Evolutionary conservation across 2,113 vertebrate genomes (phyloP).

Genomic region (Myiozetetes cayanensis): DNA sequence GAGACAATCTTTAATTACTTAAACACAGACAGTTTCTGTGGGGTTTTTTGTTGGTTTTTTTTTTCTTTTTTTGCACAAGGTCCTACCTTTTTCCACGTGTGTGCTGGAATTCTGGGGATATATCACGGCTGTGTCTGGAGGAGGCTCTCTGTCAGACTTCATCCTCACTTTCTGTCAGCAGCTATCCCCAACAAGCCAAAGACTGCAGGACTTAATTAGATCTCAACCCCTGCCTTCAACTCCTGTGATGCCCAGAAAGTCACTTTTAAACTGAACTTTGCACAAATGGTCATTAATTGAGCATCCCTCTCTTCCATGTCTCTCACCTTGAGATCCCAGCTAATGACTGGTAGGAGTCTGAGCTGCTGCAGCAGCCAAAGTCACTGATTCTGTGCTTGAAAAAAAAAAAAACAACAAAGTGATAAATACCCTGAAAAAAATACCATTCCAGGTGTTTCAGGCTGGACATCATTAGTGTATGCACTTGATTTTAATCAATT

Average conservation of each 20-base stretch:
- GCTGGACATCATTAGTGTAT: rapidly evolving
- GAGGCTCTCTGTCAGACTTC: not conserved
- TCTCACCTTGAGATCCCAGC: not conserved
- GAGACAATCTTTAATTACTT: not conserved
- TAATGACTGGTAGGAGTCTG: not conserved
- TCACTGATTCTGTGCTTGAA: not conserved
- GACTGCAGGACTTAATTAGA: not conserved
- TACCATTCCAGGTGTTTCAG: not conserved
- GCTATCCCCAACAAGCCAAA: not conserved
- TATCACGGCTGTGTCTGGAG: not conserved
- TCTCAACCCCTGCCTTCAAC: not conserved
- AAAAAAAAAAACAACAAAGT: not conserved
- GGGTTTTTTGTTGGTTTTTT: too few relatives aligned
- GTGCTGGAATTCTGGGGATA: not conserved
- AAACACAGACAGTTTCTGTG: rapidly evolving
- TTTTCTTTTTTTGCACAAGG: not conserved
- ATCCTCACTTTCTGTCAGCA: not conserved
- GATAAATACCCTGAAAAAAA: not conserved
- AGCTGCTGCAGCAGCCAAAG: not conserved
- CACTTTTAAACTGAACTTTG: not conserved
- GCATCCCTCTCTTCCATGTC: not conserved
- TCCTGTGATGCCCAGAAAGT: not conserved
- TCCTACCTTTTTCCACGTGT: not conserved
- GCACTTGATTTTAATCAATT: not conserved
- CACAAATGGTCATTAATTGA: not conserved